These are phyloP conservation scores for Adelognathus sp. DNA, from an alignment of 2,888 invertebrate genomes.

Conservation along the genomic window DNA sequence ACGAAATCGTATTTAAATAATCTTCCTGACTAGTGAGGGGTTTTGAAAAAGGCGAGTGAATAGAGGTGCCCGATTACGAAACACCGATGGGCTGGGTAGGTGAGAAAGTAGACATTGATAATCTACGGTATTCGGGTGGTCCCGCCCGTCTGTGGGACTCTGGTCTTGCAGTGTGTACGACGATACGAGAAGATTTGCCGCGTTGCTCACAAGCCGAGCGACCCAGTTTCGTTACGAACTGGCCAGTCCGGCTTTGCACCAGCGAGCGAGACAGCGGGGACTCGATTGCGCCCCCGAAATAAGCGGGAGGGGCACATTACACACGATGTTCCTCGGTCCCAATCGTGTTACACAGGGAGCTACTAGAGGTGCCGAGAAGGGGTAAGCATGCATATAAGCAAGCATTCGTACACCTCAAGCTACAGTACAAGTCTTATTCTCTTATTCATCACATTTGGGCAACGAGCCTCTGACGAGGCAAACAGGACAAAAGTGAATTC, in stretches of 20 bases:
- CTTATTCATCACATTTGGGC: slow-evolving; percentile 57
- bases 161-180: background rate
- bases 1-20: no score
- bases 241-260: slow-evolving; percentile 48
- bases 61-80: background rate
- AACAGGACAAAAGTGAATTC: background rate
- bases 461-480: slow-evolving; percentile 12
- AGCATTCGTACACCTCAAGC: slow-evolving; percentile 64
- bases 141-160: background rate
- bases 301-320: slow-evolving; percentile 61
- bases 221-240: slow-evolving; percentile 64
- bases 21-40: no score
- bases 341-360: slow-evolving; percentile 69
- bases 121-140: background rate
- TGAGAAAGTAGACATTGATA: background rate
- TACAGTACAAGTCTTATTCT: slow-evolving; percentile 73
- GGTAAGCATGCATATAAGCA: slow-evolving; percentile 73
- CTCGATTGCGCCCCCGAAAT: slow-evolving; percentile 52
- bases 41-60: no score
- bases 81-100: background rate
- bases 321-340: slow-evolving; percentile 48
- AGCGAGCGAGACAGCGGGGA: slow-evolving; percentile 27
- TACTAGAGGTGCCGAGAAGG: slow-evolving; percentile 59
- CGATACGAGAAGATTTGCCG: slow-evolving; percentile 15
- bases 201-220: slow-evolving; percentile 48